phyloP scores from a whole-genome alignment of 2,113 vertebrate genomes.

The Hippoglossus stenolepis region DNA sequence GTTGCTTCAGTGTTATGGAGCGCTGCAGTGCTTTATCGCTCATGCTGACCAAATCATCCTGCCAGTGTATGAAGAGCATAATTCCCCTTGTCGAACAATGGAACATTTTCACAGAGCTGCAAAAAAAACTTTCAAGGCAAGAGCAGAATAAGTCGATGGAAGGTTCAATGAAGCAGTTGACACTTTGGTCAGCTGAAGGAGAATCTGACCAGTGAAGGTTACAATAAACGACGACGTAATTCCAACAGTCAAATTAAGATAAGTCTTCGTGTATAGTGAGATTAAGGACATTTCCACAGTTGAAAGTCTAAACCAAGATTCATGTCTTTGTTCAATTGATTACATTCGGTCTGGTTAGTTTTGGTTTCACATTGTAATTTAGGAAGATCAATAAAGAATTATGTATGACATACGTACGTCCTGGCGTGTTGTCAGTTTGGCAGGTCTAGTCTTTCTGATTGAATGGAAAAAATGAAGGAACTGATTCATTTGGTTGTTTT shows the following conservation, averaged over 20 bases:
- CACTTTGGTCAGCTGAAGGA: constrained; percentile 1
- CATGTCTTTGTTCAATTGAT: too few species aligned
- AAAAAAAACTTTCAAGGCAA: constrained; percentile 2
- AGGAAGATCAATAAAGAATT: too few species aligned
- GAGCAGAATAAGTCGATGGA: constrained; percentile 9
- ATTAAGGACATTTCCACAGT: not conserved
- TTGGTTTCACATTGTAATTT: too few species aligned
- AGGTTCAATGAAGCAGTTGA: not conserved
- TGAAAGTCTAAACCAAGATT: too few species aligned
- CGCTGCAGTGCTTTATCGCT: constrained; percentile 31
- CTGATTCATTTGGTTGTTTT: too few species aligned
- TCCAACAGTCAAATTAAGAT: not conserved
- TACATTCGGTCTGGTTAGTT: too few species aligned
- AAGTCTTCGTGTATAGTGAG: not conserved
- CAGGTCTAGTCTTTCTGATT: too few species aligned
- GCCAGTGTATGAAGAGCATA: not conserved
- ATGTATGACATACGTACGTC: too few species aligned
- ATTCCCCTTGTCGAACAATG: not conserved
- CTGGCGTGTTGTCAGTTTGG: too few species aligned
- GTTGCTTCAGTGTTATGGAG: constrained; percentile 34
- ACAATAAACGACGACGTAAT: not conserved
- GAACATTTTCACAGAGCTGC: constrained; percentile 4
- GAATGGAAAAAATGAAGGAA: too few species aligned
- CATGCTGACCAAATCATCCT: constrained; percentile 26
- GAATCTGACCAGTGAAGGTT: not conserved